A percentile compares a stretch with the other conserved stretches of the same genome.
These are phyloP conservation scores for Dicyrtomina minuta DNA, from an alignment of 2,888 invertebrate genomes.

Conservation along the genomic window DNA sequence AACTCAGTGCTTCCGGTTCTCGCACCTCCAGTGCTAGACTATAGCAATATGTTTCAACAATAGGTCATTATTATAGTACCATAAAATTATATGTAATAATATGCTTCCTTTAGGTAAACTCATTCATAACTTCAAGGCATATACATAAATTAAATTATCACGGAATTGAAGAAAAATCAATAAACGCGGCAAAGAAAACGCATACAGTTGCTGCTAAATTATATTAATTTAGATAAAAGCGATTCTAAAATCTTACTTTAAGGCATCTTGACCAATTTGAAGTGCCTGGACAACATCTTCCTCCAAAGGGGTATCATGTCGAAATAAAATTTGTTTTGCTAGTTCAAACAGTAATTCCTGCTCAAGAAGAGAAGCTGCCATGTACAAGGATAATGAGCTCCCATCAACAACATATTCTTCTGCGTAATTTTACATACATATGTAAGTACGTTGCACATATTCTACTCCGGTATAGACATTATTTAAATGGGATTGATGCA, in stretches of 20 bases:
- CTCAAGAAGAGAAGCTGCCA: conserved; percentile 48
- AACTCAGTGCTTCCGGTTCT: conserved; percentile 41
- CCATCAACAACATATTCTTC: conserved; percentile 43
- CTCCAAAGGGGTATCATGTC: conserved; percentile 37
- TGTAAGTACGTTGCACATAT: too few species aligned
- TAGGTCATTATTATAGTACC: not conserved
- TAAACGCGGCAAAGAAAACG: too few species aligned
- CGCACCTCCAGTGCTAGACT: conserved; percentile 35
- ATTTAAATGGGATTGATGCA: too few species aligned
- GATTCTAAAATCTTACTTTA: too few species aligned
- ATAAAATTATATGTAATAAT: not conserved
- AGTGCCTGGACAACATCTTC: conserved; percentile 45
- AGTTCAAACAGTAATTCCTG: conserved; percentile 47
- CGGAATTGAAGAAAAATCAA: too few species aligned
- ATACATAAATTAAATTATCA: too few species aligned
- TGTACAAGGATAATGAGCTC: conserved; percentile 44
- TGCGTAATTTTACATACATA: too few species aligned
- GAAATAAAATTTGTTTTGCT: conserved; percentile 46
- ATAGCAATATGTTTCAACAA: too few species aligned
- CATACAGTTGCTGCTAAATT: too few species aligned
- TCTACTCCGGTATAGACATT: too few species aligned
- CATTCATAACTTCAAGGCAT: too few species aligned
- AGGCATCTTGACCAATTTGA: conserved; percentile 47
- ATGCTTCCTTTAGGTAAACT: not conserved
- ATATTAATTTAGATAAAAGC: too few species aligned